Base-by-base conservation (phyloP, 2,888 invertebrate genomes). In the Pomacea canaliculata region DNA sequence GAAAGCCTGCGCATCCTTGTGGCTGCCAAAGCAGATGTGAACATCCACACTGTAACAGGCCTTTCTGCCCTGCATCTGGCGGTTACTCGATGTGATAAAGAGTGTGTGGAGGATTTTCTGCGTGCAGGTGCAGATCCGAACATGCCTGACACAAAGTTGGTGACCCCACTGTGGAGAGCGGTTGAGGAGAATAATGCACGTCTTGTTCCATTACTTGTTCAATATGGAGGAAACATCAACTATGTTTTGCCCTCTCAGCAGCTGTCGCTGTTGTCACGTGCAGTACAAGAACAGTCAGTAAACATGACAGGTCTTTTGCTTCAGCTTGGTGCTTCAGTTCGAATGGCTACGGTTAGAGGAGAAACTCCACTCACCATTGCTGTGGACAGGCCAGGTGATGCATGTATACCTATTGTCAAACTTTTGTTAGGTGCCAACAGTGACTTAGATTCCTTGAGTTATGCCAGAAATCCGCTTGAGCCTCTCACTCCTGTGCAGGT, bases 161-260 rank as follows among this genome's bases (percentile, higher is more conserved):
- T 86, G 69, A 86, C 87, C 7, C 87, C 89, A 5, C 79, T 89
- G 27, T 85, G 88, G 83, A 80, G 88, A 56, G 88, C 89, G 18
- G 86, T 87, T 7, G 79, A 80, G 74, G 86, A 87, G 74, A 85
- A 87, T 67, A 86, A 86, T 77, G 82, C 84, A 10, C 83, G 78
- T 67, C 83, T 87, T 62, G 84, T 85, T 5, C 83, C 83, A 5
- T 78, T 86, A 27, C 71, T 87, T 49, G 76, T 85, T 13, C 67
- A 74, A 49, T 79, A 83, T 78, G 86, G 87, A 10, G 86, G 80
- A 19, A 72, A 86, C 77, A 80, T 86, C 7, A 85, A 86, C 69
- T 85, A 80, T 69, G 66, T 74, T 37, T 77, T 80, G 56, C 73
- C 68, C 16, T 79, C 83, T 27, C 81, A 79, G 67, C 79, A 80